Conservation (phyloP, 2,797 vertebrate genomes). For the Fratercula arctica region DNA sequence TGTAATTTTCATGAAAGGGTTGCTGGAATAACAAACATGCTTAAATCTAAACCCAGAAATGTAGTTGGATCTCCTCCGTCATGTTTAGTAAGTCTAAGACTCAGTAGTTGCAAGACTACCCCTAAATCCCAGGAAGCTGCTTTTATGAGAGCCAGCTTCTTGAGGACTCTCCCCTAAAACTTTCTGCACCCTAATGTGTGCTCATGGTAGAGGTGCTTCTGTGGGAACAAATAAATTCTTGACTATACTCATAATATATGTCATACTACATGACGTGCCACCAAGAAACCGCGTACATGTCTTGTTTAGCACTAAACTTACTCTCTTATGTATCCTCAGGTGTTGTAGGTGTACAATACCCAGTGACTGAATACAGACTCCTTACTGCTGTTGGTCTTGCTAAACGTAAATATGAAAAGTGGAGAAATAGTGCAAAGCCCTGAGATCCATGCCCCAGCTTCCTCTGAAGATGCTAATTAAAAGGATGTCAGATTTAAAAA, state of each 20-base stretch:
- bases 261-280: not conserved
- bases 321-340: not conserved
- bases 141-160: not conserved
- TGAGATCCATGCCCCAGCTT: not conserved
- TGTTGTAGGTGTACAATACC: not conserved
- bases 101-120: not conserved
- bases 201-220: not conserved
- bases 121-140: not conserved
- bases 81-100: not conserved
- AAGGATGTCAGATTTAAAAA: not conserved
- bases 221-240: not conserved
- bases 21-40: not conserved
- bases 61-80: not conserved
- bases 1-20: not conserved
- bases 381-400: not conserved
- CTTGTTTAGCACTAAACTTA: not conserved
- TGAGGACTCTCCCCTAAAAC: not conserved
- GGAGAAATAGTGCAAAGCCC: not conserved
- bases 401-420: not conserved
- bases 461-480: slow-evolving; percentile 35
- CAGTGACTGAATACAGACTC: not conserved
- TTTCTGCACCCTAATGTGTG: not conserved
- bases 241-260: not conserved
- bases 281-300: not conserved
- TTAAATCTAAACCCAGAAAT: not conserved